These are phyloP conservation scores for Harlomillsia oculata DNA, from an alignment of 1,140 invertebrate genomes.

Conservation along the genomic window DNA sequence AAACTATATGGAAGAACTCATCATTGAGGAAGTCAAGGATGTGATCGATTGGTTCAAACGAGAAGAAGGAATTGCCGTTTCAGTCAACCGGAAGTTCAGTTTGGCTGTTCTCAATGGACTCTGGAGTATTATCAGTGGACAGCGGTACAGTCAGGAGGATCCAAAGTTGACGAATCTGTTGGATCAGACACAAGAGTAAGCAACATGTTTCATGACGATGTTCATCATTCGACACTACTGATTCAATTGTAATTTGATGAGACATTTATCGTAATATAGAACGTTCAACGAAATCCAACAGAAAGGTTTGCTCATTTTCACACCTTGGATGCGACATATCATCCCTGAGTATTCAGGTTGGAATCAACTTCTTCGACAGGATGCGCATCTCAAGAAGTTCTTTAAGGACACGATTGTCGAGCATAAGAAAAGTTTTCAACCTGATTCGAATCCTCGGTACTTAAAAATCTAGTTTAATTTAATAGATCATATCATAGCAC, in stretches of 20 bases:
- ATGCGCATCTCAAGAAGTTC: constrained; percentile 9
- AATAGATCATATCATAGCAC: no score
- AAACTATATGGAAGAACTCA: constrained; percentile 38
- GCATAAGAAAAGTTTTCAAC: not conserved
- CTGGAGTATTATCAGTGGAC: constrained; percentile 75
- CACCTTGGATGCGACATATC: constrained; percentile 1
- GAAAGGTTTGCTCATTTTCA: constrained; percentile 4
- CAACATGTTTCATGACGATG: not conserved
- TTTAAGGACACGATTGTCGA: not conserved
- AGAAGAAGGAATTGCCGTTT: constrained; percentile 17
- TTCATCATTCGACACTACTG: not conserved
- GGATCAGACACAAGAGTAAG: constrained; percentile 1
- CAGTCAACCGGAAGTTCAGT: constrained; percentile 30
- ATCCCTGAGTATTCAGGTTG: constrained; percentile 4
- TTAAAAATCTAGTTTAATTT: no score
- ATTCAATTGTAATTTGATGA: not conserved
- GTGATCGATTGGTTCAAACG: constrained; percentile 9
- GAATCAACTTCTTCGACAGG: constrained; percentile 1
- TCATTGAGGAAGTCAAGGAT: constrained; percentile 37
- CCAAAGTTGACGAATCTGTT: constrained; percentile 17
- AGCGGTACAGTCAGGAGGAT: constrained; percentile 44
- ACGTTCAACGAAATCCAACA: not conserved
- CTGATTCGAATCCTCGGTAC: constrained; percentile 3
- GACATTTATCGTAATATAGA: not conserved
- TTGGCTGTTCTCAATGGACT: constrained; percentile 62